These are phyloP conservation scores for Buphagus erythrorhynchus DNA, from an alignment of 2,797 vertebrate genomes.

Conservation along the genomic window DNA sequence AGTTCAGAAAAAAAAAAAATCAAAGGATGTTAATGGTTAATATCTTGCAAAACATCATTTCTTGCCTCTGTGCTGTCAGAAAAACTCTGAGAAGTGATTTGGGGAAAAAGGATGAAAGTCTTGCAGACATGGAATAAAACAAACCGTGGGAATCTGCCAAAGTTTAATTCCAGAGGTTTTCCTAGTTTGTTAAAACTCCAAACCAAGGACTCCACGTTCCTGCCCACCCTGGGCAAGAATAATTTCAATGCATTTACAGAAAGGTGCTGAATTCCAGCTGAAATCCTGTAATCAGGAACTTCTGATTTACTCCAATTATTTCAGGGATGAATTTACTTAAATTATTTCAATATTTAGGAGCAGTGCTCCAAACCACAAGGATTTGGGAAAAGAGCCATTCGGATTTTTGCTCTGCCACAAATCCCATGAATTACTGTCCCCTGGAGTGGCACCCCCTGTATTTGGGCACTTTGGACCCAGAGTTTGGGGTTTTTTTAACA, in stretches of 20 bases:
- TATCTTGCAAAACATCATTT: neutral
- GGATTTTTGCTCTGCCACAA: neutral
- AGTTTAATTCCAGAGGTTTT: neutral
- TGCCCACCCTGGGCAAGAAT: neutral
- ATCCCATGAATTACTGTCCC: too few species aligned
- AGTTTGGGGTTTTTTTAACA: neutral
- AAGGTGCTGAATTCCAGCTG: neutral
- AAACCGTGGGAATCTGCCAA: neutral
- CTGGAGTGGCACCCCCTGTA: fast-evolving
- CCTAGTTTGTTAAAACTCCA: neutral
- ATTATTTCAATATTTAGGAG: neutral
- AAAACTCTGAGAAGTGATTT: neutral
- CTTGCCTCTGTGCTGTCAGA: neutral
- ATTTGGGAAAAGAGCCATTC: neutral
- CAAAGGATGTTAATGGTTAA: neutral
- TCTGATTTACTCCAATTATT: neutral
- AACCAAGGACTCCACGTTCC: neutral
- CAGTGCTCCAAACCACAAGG: neutral
- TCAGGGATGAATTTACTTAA: neutral
- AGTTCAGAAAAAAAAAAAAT: neutral
- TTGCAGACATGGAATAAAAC: neutral
- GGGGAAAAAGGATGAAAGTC: neutral
- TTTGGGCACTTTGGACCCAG: neutral
- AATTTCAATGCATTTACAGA: neutral
- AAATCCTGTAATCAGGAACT: neutral